These are phyloP conservation scores for Heliconius aoede DNA, from an alignment of 2,888 invertebrate species.

Conservation along the genomic window DNA sequence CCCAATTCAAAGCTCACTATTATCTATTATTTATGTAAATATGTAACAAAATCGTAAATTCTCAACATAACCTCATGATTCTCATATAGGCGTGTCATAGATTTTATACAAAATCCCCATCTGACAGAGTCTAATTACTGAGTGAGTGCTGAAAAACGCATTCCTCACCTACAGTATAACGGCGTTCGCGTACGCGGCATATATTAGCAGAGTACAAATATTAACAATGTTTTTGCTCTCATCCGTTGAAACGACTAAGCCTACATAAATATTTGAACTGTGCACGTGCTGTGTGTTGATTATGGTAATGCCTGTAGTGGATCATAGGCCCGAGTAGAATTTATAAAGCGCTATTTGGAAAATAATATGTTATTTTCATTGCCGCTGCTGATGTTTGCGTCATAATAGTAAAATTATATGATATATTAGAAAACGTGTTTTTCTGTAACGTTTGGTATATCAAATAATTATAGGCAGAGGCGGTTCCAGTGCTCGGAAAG, in stretches of 20 bases:
- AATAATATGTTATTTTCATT: neutral
- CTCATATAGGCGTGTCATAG: neutral
- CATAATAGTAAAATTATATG: neutral
- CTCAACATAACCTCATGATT: neutral
- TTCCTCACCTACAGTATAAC: slow-evolving; percentile 2
- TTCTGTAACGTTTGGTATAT: neutral
- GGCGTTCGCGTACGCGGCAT: slow-evolving; percentile 5
- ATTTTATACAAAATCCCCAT: neutral
- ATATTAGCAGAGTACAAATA: slow-evolving; percentile 24
- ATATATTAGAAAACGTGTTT: neutral
- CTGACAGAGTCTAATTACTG: neutral
- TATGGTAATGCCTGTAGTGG: slow-evolving; percentile 35
- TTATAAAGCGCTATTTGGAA: slow-evolving; percentile 30
- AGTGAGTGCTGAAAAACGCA: slow-evolving; percentile 2
- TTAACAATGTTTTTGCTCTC: slow-evolving; percentile 25
- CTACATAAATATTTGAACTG: slow-evolving; percentile 34
- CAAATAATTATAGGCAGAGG: neutral
- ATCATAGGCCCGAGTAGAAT: slow-evolving; percentile 33
- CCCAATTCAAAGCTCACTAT: neutral
- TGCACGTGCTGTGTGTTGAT: slow-evolving; percentile 29
- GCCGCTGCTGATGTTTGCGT: neutral
- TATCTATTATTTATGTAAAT: neutral
- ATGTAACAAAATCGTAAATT: neutral
- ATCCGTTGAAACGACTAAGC: slow-evolving; percentile 33
- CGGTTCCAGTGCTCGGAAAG: too few species aligned